Base-by-base conservation (phyloP, 53 echinoderm and acorn worm genomes). In the Temnopleurus reevesii region DNA sequence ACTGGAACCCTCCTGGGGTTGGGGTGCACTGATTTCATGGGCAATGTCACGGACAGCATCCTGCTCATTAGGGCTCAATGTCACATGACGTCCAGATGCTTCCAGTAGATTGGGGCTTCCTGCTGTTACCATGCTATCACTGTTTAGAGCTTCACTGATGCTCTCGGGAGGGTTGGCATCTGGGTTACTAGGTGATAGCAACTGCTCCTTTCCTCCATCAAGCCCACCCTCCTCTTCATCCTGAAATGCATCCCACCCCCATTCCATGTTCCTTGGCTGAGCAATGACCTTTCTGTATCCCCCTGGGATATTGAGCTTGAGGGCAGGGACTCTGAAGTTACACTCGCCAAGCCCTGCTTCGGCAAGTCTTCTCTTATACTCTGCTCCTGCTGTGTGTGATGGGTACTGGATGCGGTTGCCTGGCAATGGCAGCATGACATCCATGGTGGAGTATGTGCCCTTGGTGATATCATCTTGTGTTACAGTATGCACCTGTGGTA, bases 371-470 rank as follows among this genome's bases (percentile, higher is more conserved):
- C 93, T 19, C 46, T 27, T 61, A 90, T 94, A 96, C 2, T 86
- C 86, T 4, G 63, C 51, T 27, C 96, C 92, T 29, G 90, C 76
- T 25, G 46, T 30, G 91, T 96, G 57, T 76, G 57, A 30, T 31
- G 96, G 96, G 89, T 93, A 94, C 59, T 86, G 90, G 76, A 96
- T 90, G 77, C 66, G 90, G 92, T 96, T 96, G 60, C 96, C 94
- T n/a, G 96, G 94, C 90, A 96, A 89, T 21, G 96, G 96, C 25
- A 96, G 84, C 45, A 94, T 92, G 27, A 96, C 92, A 59, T 96
- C 93, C 45, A 27, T 23, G 55, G 94, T 76, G 54, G 92, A 84
- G 61, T 84, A 94, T 33, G 46, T 59, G 13, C 54, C 87, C 2
- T 45, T 29, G n/a, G 66, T 56, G 24, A 90, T 84, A 12, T 94